Base-by-base conservation (phyloP, 1,140 invertebrate species). In the Macrotrachela quadricornifera region DNA sequence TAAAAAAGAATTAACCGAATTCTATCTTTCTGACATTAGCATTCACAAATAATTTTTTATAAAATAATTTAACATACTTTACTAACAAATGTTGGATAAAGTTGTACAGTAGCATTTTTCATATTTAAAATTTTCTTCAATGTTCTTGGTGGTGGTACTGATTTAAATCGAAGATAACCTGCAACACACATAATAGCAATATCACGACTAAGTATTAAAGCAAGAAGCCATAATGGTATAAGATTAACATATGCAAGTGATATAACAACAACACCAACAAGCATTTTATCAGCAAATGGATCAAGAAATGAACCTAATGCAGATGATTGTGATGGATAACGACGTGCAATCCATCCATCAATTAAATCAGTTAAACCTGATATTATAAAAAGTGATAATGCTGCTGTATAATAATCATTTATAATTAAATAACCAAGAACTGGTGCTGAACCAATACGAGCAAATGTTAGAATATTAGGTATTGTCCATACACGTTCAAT, bases 281-380 rank as follows among this genome's bases (percentile, higher is more conserved):
- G 18, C 16, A 53, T 44, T 53, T 53, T 53, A 16, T 53, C 51
- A 10, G 51, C 51, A 37, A 53, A 53, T 13, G 51, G 51, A 36
- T 53, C 51, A 3, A 53, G 36, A 17, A 53, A 40, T 16, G 44
- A 46, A 6, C 51, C 51, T 14, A 53, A 17, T 10, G 41, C 30
- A 6, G 51, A 53, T 41, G 41, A 15, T 43, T 53, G 51, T 15
- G 42, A 46, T 30, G 18, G 42, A 15, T 41, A 53, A 41, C 46
- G 46, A 30, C 51, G 43, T 4, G 51, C 51, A 36, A 53, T 37
- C 14, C 17, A 53, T 10, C 51, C 51, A 39, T 53, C 51, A 2
- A 48, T 3, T 11, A 53, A 47, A 43, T 53, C 51, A 1, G 51
- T 53, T 8, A 53, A 12, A 48, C 51, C 51, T 36, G 51, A 44